phyloP scores from a whole-genome alignment of 2,113 vertebrate species.

The Synodontis membranacea region DNA sequence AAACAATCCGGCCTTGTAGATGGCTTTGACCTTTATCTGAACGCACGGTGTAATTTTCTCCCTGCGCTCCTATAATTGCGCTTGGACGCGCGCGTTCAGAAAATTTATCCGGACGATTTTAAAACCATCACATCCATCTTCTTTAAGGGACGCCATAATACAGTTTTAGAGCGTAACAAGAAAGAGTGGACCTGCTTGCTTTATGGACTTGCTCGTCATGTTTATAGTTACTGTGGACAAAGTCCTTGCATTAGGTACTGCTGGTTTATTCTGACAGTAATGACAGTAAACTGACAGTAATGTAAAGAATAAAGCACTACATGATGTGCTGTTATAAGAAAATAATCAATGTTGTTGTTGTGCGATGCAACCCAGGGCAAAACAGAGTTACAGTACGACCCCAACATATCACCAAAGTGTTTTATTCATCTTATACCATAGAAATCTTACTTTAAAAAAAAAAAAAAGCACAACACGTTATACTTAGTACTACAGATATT shows the following conservation, averaged over 20 bases:
- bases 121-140: neutral
- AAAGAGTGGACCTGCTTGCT: neutral
- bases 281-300: neutral
- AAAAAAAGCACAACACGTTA: neutral
- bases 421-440: neutral
- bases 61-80: neutral
- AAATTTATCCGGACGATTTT: slow-evolving; percentile 26
- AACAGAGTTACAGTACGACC: neutral
- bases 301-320: neutral
- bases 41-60: neutral
- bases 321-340: neutral
- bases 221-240: neutral
- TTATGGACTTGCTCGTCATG: neutral
- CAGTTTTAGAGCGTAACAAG: neutral
- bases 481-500: neutral
- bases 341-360: neutral
- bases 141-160: neutral
- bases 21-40: slow-evolving; percentile 45
- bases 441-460: neutral
- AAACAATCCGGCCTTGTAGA: slow-evolving; percentile 1
- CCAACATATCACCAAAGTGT: neutral
- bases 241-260: neutral
- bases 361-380: neutral
- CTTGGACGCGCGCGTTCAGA: slow-evolving; percentile 20
- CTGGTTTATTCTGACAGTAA: neutral